phyloP scores from a whole-genome alignment of 2,888 invertebrate species.

The Eumacrocentrus americanus region DNA sequence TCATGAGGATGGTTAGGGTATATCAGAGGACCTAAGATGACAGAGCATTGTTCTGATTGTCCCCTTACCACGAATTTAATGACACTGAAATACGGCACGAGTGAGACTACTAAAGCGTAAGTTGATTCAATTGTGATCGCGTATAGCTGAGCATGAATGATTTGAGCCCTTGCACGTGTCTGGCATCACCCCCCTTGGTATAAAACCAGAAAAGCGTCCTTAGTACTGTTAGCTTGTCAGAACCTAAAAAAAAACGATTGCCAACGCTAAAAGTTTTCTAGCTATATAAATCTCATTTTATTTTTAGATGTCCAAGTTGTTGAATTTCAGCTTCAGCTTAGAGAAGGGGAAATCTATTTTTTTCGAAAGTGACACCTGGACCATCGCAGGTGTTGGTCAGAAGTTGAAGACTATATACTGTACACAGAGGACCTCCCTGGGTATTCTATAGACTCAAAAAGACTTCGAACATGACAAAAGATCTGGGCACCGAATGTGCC shows the following conservation, averaged over 20 bases:
- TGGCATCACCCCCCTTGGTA: constrained; percentile 1
- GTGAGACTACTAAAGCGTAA: constrained; percentile 31
- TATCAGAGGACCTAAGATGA: background rate
- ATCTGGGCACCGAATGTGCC: constrained; percentile 44
- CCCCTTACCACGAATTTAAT: constrained; percentile 31
- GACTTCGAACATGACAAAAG: constrained; percentile 42
- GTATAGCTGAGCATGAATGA: constrained; percentile 37
- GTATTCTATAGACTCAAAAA: background rate
- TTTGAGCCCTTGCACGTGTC: constrained; percentile 32
- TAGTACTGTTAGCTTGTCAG: constrained; percentile 3
- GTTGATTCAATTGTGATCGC: constrained; percentile 32
- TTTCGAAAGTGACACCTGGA: constrained; percentile 10
- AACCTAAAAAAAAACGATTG: background rate
- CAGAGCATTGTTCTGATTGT: background rate
- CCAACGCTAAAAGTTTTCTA: background rate
- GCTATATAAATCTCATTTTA: too few relatives aligned
- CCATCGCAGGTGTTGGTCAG: constrained; percentile 13
- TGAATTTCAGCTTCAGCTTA: too few relatives aligned
- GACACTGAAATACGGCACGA: constrained; percentile 33
- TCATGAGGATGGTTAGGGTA: background rate
- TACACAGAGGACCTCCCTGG: background rate
- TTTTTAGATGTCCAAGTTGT: background rate
- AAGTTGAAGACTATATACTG: background rate
- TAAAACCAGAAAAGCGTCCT: constrained; percentile 27
- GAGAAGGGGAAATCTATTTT: background rate